phyloP scores from a whole-genome alignment of 2,888 invertebrate species.

The Eupithecia subfuscata region DNA sequence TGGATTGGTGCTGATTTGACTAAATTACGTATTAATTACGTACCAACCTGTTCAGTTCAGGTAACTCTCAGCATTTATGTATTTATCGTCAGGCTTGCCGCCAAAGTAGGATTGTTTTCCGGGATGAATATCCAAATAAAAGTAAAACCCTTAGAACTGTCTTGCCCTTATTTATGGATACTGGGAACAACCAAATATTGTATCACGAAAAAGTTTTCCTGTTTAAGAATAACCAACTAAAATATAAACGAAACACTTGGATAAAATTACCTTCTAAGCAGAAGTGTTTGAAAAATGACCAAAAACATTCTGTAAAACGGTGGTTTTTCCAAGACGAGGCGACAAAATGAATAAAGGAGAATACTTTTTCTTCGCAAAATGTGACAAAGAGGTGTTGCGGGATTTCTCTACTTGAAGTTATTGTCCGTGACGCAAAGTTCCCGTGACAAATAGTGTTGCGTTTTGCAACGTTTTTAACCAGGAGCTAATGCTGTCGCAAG shows the following conservation, averaged over 20 bases:
- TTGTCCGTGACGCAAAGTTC: conserved; percentile 76
- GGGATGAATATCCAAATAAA: not conserved
- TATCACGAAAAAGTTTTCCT: not conserved
- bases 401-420: conserved; percentile 77
- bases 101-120: not conserved
- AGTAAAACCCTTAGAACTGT: not conserved
- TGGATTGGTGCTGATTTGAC: not conserved
- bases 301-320: conserved; percentile 26
- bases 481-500: conserved; percentile 56
- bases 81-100: not conserved
- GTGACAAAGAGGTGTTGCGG: conserved; percentile 76
- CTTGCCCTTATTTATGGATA: not conserved
- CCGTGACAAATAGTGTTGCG: conserved; percentile 73
- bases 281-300: conserved; percentile 20
- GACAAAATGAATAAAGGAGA: conserved; percentile 70
- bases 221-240: not conserved
- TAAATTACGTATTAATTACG: not conserved
- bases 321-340: conserved; percentile 43
- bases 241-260: not conserved
- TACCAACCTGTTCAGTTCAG: not conserved
- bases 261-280: not conserved
- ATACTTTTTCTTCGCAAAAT: conserved; percentile 75
- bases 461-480: conserved; percentile 73
- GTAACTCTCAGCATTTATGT: not conserved
- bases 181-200: not conserved